phyloP scores from a whole-genome alignment of 1,140 invertebrate genomes.

The Ectropis grisescens region DNA sequence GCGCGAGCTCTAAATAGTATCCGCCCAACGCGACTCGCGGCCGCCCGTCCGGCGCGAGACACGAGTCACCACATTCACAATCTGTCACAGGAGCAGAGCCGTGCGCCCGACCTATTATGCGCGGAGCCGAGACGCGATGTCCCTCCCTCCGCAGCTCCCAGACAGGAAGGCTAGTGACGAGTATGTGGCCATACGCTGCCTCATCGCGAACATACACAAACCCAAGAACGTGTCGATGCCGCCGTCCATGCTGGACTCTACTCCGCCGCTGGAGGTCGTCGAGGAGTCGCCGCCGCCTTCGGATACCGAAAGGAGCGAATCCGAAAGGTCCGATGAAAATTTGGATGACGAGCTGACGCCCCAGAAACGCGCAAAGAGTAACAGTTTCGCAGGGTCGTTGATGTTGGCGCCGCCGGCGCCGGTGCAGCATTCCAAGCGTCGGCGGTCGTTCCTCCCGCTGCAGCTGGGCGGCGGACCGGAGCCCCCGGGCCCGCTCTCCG shows the following conservation, averaged over 20 bases:
- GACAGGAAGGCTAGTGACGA: constrained; percentile 29
- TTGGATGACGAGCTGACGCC: constrained; percentile 20
- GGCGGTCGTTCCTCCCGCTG: constrained; percentile 58
- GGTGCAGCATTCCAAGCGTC: constrained; percentile 33
- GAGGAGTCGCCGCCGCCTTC: constrained; percentile 41
- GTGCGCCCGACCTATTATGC: constrained; percentile 45
- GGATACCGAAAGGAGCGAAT: constrained; percentile 33
- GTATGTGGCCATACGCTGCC: constrained; percentile 54
- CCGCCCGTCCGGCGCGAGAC: constrained; percentile 26
- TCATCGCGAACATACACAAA: constrained; percentile 62
- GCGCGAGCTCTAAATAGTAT: constrained; percentile 49
- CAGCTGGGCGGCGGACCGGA: constrained; percentile 29
- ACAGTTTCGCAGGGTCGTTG: constrained; percentile 56
- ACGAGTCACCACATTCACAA: constrained; percentile 36
- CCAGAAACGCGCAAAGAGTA: constrained; percentile 47
- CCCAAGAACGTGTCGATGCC: constrained; percentile 63
- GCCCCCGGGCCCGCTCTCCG: constrained; percentile 40
- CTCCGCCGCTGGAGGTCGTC: constrained; percentile 29
- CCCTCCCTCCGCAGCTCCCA: constrained; percentile 32
- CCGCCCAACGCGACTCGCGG: constrained; percentile 41
- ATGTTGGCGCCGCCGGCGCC: constrained; percentile 31
- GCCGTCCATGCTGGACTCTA: constrained; percentile 19
- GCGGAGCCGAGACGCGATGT: constrained; percentile 33
- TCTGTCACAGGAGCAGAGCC: constrained; percentile 40
- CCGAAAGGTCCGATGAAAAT: constrained; percentile 22